Evolutionary conservation across 2,888 invertebrate species (phyloP).

Genomic region (Drosophila ustulata): DNA sequence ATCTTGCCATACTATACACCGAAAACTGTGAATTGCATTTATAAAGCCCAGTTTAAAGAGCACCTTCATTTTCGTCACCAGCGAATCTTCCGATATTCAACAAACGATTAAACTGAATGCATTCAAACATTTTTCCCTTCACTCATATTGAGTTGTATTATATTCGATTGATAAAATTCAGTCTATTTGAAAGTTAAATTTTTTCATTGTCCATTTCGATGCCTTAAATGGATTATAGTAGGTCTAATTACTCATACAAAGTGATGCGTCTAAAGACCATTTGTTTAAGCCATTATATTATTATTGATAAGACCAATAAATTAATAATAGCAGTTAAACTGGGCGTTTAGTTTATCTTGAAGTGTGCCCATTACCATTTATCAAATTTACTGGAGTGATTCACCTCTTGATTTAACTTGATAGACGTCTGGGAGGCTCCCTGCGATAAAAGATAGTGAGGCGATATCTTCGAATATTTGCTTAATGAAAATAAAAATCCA

Average conservation of each 20-base stretch:
- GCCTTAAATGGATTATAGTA: no score
- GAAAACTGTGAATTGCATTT: no score
- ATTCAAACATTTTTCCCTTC: no score
- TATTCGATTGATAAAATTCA: no score
- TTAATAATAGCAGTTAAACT: not conserved
- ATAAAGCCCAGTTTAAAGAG: no score
- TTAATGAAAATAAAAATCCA: conserved; percentile 32
- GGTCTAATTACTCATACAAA: not conserved
- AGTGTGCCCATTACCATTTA: not conserved
- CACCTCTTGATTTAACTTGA: conserved; percentile 2
- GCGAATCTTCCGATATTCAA: no score
- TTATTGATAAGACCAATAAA: conserved; percentile 1
- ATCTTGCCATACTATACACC: no score
- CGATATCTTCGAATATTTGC: not conserved
- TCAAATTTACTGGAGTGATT: not conserved
- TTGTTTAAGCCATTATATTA: not conserved
- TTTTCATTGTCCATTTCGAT: no score
- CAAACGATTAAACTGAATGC: no score
- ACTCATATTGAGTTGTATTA: no score
- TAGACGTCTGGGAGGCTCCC: not conserved
- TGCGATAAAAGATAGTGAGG: not conserved
- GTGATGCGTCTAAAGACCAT: not conserved
- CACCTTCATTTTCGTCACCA: no score
- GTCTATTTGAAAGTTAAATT: no score
- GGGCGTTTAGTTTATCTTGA: conserved; percentile 4